Conservation (phyloP, 2,888 invertebrate genomes). For the Myopa tessellatipennis region DNA sequence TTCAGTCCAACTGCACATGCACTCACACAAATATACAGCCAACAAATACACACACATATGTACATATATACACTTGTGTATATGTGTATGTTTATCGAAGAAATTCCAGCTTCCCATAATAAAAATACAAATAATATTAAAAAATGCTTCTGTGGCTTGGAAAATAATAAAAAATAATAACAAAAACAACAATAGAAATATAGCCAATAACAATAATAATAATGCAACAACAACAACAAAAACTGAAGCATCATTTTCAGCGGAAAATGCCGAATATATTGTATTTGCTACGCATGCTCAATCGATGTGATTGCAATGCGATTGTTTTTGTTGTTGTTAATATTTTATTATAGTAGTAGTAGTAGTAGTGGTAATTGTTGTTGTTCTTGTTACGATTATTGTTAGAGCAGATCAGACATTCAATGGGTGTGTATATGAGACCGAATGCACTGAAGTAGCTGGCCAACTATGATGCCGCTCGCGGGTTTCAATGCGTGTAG, state of each 20-base stretch:
- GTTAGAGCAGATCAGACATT: neutral
- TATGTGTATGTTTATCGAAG: neutral
- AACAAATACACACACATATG: neutral
- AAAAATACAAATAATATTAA: neutral
- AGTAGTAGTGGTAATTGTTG: neutral
- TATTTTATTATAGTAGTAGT: too few species aligned
- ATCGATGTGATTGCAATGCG: neutral
- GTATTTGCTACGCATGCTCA: neutral
- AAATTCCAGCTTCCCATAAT: neutral
- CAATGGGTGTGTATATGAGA: neutral
- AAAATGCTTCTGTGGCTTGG: neutral
- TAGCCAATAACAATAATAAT: conserved; percentile 6
- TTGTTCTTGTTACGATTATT: neutral
- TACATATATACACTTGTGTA: neutral
- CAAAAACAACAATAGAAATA: conserved; percentile 18
- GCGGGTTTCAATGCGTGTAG: neutral
- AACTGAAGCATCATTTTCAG: neutral
- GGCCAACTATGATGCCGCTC: too few species aligned
- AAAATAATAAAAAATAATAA: neutral
- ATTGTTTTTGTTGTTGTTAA: too few species aligned
- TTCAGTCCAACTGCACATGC: neutral
- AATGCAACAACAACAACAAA: neutral
- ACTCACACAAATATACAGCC: neutral
- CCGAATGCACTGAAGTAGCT: neutral
- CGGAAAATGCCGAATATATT: neutral